These are phyloP conservation scores for Numenius phaeopus DNA, from an alignment of 2,797 vertebrate species.

Conservation along the genomic window DNA sequence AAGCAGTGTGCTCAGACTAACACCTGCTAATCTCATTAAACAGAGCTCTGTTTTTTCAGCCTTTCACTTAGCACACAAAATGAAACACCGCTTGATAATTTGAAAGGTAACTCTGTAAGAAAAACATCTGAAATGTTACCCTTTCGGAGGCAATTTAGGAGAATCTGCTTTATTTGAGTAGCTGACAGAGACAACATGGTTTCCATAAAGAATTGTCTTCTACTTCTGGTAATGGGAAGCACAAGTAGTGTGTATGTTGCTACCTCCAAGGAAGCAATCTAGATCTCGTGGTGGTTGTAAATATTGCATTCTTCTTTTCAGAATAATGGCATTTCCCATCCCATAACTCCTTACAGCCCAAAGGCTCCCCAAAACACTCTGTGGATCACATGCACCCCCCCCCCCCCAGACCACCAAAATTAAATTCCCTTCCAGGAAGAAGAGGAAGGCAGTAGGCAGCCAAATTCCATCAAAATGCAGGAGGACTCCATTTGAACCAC, in stretches of 20 bases:
- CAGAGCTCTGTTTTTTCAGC: background rate
- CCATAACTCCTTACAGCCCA: background rate
- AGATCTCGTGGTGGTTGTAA: background rate
- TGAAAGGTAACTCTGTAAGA: background rate
- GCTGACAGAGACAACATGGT: background rate
- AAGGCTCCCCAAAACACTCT: background rate
- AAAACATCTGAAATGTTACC: background rate
- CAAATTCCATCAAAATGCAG: background rate
- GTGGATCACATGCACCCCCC: background rate
- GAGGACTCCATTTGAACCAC: background rate
- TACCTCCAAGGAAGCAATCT: background rate
- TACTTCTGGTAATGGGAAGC: background rate
- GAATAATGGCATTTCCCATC: background rate
- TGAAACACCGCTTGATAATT: background rate
- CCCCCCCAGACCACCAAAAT: background rate
- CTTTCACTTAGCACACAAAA: background rate
- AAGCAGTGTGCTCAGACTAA: background rate
- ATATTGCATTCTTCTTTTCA: background rate
- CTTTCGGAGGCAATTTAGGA: background rate
- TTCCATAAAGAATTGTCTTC: background rate
- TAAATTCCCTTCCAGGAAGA: background rate
- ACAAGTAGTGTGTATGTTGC: background rate
- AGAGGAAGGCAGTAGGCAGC: background rate
- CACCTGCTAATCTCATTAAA: constrained; percentile 8
- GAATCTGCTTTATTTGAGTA: background rate